Base-by-base conservation (phyloP, 2,113 vertebrate genomes). In the Brachyhypopomus gauderio region DNA sequence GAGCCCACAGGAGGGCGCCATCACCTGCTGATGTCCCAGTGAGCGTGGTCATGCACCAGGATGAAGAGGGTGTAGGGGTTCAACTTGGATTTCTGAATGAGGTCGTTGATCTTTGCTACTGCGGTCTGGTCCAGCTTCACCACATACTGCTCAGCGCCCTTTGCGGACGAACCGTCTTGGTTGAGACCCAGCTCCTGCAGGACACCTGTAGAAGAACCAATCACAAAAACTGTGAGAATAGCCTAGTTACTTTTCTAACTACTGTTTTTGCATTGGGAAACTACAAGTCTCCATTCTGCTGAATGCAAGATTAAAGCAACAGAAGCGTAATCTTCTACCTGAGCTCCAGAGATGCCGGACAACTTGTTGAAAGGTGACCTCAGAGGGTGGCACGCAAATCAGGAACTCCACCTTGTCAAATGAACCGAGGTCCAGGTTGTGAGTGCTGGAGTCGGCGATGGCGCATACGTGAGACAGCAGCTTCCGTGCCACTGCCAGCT, bases 361-460 rank as follows among this genome's bases (percentile, higher is more conserved):
- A 0, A 96, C 97, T 92, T 99, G 98, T 88, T 96, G 97, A 81
- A 97, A 99, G 5, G 97, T 95, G 89, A 98, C 96, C 89, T 99
- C 97, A 0, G 97, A 99, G 3, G 98, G 97, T 0, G 98, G 98
- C 62, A 98, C 94, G 62, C 97, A 96, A 81, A 99, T 98, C 83
- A 99, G 93, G 83, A 97, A 97, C 91, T 95, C 95, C 82, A 97
- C 93, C 86, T 96, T 95, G 90, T 97, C 95, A 0, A 98, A 97
- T 75, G 95, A 97, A 77, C 96, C 96, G 23, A 97, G 92, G 86
- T 97, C 95, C 88, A 99, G 93, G 88, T 98, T 98, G 84, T 99
- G 97, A 72, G 98, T 97, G 90, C 96, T 98, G 88, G 97, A 98
- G 86, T 99, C 98, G 4, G 98, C 98, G 45, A 99, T 98, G 25